phyloP scores from a whole-genome alignment of 92 coral and sea anemone genomes.

The Phenganax subtilis region DNA sequence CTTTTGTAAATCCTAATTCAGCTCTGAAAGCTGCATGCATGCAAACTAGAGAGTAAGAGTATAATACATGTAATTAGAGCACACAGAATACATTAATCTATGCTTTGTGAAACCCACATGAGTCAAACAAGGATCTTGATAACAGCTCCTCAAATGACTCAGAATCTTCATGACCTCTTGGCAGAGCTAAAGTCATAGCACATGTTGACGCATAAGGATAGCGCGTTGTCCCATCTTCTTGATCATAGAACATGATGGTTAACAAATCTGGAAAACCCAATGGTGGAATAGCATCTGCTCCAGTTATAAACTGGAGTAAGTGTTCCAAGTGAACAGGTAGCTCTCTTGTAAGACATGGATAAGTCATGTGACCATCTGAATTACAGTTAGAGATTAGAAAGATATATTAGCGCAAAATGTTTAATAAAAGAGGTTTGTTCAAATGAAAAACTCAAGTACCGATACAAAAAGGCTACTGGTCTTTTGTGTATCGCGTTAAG shows the following conservation, averaged over 20 bases:
- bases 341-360: background rate
- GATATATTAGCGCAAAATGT: too few relatives aligned
- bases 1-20: too few relatives aligned
- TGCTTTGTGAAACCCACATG: slow-evolving; percentile 43
- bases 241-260: slow-evolving; percentile 28
- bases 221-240: slow-evolving; percentile 46
- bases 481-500: too few relatives aligned
- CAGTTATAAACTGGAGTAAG: slow-evolving; percentile 32
- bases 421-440: too few relatives aligned
- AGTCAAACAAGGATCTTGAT: slow-evolving; percentile 32
- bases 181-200: slow-evolving; percentile 36
- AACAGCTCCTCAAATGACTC: slow-evolving; percentile 34
- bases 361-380: background rate
- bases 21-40: too few relatives aligned
- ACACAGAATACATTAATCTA: background rate
- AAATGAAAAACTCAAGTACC: too few relatives aligned
- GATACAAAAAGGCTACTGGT: too few relatives aligned
- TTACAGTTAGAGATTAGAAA: too few relatives aligned
- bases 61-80: background rate
- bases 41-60: too few relatives aligned
- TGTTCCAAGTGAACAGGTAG: slow-evolving; percentile 24
- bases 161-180: slow-evolving; percentile 47
- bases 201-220: slow-evolving; percentile 45
- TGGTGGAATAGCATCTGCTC: slow-evolving; percentile 42
- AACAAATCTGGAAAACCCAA: slow-evolving; percentile 22